These are phyloP conservation scores for Cephus cinctus DNA, from an alignment of 1,140 invertebrate genomes.

Conservation along the genomic window DNA sequence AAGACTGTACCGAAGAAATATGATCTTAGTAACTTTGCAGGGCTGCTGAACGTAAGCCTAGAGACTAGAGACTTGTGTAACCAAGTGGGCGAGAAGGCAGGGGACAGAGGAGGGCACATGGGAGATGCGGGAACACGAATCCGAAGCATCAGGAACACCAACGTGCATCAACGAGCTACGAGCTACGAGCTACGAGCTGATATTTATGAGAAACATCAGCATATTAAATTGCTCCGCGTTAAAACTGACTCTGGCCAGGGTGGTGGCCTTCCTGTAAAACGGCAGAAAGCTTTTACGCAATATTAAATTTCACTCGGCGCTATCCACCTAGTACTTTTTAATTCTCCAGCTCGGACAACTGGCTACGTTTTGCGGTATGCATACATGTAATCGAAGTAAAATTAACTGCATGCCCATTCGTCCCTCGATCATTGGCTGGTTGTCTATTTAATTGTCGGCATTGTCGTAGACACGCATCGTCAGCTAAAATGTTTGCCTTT, in stretches of 20 bases:
- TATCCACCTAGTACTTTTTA: background rate
- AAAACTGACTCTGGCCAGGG: slow-evolving; percentile 1
- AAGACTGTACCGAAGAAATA: too few relatives aligned
- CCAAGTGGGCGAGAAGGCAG: too few relatives aligned
- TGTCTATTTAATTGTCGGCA: too few relatives aligned
- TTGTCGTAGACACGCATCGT: too few relatives aligned
- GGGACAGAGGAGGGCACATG: background rate
- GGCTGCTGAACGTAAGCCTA: too few relatives aligned
- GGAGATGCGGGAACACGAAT: background rate
- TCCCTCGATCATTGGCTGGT: too few relatives aligned
- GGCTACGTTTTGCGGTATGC: too few relatives aligned
- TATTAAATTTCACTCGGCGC: slow-evolving; percentile 7
- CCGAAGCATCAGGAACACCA: background rate
- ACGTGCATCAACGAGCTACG: background rate
- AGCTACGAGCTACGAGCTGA: background rate
- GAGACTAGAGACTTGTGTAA: too few relatives aligned
- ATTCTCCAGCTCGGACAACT: background rate
- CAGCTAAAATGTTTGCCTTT: too few relatives aligned
- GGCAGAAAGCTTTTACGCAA: slow-evolving; percentile 11
- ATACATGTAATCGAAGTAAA: too few relatives aligned
- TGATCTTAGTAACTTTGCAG: background rate
- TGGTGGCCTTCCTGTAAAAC: background rate
- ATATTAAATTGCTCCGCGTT: slow-evolving; percentile 12
- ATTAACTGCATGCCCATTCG: too few relatives aligned
- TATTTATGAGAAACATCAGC: slow-evolving; percentile 10